phyloP scores from a whole-genome alignment of 2,888 invertebrate genomes.

The Rutpela maculata region DNA sequence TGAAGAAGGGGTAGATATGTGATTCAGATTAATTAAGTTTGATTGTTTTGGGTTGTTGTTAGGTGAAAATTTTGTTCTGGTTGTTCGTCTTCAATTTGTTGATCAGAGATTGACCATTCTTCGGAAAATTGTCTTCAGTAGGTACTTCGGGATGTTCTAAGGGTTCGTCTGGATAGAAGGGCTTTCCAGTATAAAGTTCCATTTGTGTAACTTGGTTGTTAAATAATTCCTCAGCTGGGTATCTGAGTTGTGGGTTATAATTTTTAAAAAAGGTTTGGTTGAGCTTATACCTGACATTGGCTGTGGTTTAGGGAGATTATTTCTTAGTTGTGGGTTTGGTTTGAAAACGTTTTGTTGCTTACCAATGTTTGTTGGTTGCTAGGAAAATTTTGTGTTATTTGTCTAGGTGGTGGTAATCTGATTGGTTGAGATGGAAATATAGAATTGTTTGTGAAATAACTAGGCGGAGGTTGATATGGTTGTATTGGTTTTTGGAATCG shows the following conservation, averaged over 20 bases:
- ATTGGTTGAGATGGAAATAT: slow-evolving; percentile 24
- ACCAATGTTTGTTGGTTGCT: not conserved
- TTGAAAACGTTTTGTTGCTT: slow-evolving; percentile 7
- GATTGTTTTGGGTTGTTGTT: slow-evolving; percentile 12
- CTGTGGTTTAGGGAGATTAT: not conserved
- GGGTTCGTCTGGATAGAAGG: slow-evolving; percentile 9
- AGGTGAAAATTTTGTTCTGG: slow-evolving; percentile 1
- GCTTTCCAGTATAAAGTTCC: slow-evolving; percentile 20
- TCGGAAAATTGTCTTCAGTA: not conserved
- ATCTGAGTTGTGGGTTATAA: slow-evolving; percentile 15
- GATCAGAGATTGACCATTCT: slow-evolving; percentile 19
- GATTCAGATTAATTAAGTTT: slow-evolving; percentile 29
- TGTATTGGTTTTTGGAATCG: slow-evolving; percentile 7
- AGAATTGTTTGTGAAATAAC: not conserved
- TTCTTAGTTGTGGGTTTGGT: not conserved
- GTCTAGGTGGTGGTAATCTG: not conserved
- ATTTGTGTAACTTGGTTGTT: slow-evolving; percentile 17
- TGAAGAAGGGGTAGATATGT: slow-evolving; percentile 27
- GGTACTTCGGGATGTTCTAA: slow-evolving; percentile 1
- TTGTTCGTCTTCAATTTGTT: slow-evolving; percentile 13
- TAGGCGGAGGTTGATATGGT: slow-evolving; percentile 4
- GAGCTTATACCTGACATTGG: slow-evolving; percentile 15
- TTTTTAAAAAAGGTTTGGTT: slow-evolving; percentile 3
- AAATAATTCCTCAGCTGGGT: slow-evolving; percentile 17
- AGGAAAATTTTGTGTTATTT: slow-evolving; percentile 8